Evolutionary conservation across 2,797 vertebrate species (phyloP).

Genomic region (Molossus alvarezi): DNA sequence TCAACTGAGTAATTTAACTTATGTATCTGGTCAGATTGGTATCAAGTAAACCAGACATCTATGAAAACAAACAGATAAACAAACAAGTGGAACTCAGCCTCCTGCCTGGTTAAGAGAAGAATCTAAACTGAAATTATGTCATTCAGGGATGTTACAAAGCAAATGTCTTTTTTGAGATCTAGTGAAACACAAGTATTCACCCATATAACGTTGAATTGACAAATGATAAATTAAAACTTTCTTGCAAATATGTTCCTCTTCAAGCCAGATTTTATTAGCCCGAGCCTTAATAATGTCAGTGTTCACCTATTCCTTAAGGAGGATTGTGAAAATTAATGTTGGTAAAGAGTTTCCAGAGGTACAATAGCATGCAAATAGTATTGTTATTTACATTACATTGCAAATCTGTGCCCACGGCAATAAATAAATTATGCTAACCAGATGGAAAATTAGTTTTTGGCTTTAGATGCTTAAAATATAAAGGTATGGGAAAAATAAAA

Average conservation of each 20-base stretch:
- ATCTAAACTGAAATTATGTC: constrained; percentile 48
- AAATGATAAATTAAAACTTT: constrained; percentile 73
- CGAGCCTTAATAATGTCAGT: constrained; percentile 73
- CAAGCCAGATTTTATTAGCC: constrained; percentile 73
- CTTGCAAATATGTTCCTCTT: constrained; percentile 73
- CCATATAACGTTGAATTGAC: constrained; percentile 27
- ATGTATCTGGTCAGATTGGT: background rate
- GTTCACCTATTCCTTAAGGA: constrained; percentile 82
- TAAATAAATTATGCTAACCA: constrained; percentile 84
- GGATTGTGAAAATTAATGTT: constrained; percentile 80
- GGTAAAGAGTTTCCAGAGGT: constrained; percentile 76
- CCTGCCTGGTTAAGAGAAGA: constrained; percentile 5
- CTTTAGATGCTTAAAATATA: constrained; percentile 80
- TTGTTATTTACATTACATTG: constrained; percentile 83
- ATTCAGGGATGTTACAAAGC: background rate
- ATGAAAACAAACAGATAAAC: constrained; percentile 51
- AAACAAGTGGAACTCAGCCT: background rate
- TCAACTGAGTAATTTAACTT: background rate
- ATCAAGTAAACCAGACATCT: constrained; percentile 12
- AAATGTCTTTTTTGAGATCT: background rate
- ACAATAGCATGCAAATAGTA: constrained; percentile 81
- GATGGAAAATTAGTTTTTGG: constrained; percentile 76
- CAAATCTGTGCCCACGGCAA: constrained; percentile 73
- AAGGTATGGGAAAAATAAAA: constrained; percentile 68
- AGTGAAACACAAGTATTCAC: constrained; percentile 52